These are phyloP conservation scores for Neodontobutis hainanensis DNA, from an alignment of 2,113 vertebrate genomes.

Conservation along the genomic window DNA sequence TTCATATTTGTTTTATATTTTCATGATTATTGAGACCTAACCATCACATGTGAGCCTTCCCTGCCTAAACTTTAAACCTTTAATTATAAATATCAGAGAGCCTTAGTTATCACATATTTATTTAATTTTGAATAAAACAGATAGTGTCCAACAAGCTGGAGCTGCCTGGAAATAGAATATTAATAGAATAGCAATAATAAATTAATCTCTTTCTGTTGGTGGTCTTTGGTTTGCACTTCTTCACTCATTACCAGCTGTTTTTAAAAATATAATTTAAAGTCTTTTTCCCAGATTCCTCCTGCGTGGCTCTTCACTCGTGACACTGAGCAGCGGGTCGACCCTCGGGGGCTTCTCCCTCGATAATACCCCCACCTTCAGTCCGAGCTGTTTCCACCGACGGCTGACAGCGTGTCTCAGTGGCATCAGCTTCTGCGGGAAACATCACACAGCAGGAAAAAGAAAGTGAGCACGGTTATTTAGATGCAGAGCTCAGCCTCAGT, in stretches of 20 bases:
- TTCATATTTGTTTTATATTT: too few species aligned
- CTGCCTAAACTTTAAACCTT: too few species aligned
- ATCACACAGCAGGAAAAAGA: conserved; percentile 12
- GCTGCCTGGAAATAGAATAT: conserved; percentile 50
- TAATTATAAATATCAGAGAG: not conserved
- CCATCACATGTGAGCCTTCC: too few species aligned
- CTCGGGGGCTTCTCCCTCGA: conserved; percentile 53
- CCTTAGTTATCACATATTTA: not conserved
- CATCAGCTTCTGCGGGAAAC: conserved; percentile 65
- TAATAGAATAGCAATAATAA: conserved; percentile 50
- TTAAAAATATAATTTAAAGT: conserved; percentile 10
- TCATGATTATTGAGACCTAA: too few species aligned
- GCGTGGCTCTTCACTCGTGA: conserved; percentile 29
- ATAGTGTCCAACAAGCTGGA: conserved; percentile 46
- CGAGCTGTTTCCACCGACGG: conserved; percentile 35
- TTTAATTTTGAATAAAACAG: conserved; percentile 36
- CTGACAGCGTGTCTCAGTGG: conserved; percentile 54
- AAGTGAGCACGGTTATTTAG: not conserved
- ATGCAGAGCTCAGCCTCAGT: not conserved
- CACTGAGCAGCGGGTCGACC: conserved; percentile 29
- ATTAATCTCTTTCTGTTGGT: conserved; percentile 39
- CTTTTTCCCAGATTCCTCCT: conserved; percentile 5
- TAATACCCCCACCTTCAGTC: conserved; percentile 66
- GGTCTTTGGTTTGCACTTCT: conserved; percentile 5
- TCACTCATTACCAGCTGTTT: not conserved